A percentile compares a stretch with the other conserved stretches of the same genome.
Conservation (phyloP, 2,797 vertebrate species). For the Sebastes nivosus region DNA sequence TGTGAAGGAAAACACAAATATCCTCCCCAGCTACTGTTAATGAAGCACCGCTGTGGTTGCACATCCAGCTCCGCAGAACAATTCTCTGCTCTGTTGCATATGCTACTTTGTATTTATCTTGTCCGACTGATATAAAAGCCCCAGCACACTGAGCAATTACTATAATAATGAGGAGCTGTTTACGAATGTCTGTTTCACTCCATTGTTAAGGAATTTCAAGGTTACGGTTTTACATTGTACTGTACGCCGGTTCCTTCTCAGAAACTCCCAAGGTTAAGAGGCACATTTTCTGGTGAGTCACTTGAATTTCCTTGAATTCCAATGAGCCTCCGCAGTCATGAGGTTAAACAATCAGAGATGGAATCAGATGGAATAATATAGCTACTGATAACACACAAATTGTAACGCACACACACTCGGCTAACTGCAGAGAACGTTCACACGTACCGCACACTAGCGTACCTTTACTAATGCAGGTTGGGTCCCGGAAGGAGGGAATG, state of each 20-base stretch:
- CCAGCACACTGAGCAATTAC: constrained; percentile 44
- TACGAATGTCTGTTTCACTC: constrained; percentile 43
- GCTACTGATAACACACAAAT: neutral
- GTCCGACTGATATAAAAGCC: constrained; percentile 43
- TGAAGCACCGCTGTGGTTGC: constrained; percentile 12
- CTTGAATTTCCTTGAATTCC: constrained; percentile 21
- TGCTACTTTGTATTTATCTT: constrained; percentile 47
- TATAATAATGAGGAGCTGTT: constrained; percentile 52
- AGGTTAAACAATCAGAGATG: constrained; percentile 20
- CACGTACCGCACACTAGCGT: neutral
- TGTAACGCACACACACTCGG: neutral
- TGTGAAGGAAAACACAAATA: constrained; percentile 18
- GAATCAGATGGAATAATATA: constrained; percentile 15
- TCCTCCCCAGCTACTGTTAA: neutral
- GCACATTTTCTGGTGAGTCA: constrained; percentile 9
- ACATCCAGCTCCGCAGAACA: constrained; percentile 16
- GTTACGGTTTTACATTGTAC: constrained; percentile 24
- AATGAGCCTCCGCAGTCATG: constrained; percentile 1
- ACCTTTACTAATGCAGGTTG: constrained; percentile 34
- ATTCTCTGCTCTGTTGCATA: constrained; percentile 27
- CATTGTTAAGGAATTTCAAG: constrained; percentile 44
- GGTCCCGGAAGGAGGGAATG: constrained; percentile 24
- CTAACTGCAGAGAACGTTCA: neutral
- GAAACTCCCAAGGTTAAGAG: constrained; percentile 36
- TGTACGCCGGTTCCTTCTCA: neutral